Evolutionary conservation across 2,113 vertebrate species (phyloP), one percentile per base, ranked within the genome.

Genomic region (Megalops atlanticus): DNA sequence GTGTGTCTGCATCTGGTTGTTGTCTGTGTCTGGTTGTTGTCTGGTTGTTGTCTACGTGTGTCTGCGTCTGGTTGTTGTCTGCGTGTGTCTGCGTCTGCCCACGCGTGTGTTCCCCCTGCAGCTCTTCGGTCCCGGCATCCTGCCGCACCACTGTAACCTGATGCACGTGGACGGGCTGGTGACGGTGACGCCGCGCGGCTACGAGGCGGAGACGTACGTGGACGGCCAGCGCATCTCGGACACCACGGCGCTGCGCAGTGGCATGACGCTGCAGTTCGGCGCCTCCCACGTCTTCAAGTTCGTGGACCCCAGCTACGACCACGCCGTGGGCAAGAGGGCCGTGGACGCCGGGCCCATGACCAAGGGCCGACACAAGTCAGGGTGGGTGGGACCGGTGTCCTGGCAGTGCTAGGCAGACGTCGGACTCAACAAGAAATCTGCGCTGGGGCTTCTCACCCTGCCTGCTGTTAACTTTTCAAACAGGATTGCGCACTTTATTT

Each of bases 101-200:
- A 39, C 49, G 18, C 24, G 11, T 24, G 49, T 64, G n/a, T n/a
- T n/a, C 77, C 79, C 27, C 83, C 84, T 77, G 0, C 54, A 99
- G 98, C 91, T 99, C 74, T 95, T 98, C 41, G 98, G 98, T 3
- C 95, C 97, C 1, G 98, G 98, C 38, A 95, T 99, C 81, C 95
- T 97, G 16, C 97, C 97, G 64, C 97, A 99, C 89, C 98, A 99
- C 88, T 99, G 98, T 87, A 96, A 99, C 89, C 96, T 99, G 81
- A 98, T 96, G 83, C 97, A 99, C 89, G 96, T 95, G 79, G 98
- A 99, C n/a, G 97, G 98, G 0, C 95, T 98, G 87, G 98, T 99
- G 72, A 98, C 96, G 0, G 96, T 99, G 85, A 99, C 97, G 0
- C 98, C 98, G 0, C 95, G 94, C 87, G 96, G 92, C 78, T 92